A percentile compares a stretch with the other conserved stretches of the same genome.
Evolutionary conservation across 2,113 vertebrate species (phyloP).

Genomic region (Micromys minutus): DNA sequence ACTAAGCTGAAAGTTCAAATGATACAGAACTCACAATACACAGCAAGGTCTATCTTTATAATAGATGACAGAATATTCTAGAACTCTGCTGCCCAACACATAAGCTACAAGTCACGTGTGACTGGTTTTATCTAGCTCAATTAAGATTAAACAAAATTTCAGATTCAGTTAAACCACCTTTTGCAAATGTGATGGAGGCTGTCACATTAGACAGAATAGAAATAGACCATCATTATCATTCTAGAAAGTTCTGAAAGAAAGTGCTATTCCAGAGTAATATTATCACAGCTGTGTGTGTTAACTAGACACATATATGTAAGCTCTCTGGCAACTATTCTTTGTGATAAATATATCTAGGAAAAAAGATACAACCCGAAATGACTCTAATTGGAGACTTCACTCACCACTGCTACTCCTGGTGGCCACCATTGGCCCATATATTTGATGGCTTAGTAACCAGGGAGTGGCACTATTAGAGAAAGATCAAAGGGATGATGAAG

Average conservation of each 20-base stretch:
- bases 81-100: neutral
- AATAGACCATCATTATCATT: neutral
- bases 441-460: neutral
- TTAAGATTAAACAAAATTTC: neutral
- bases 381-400: neutral
- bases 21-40: neutral
- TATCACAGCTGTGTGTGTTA: neutral
- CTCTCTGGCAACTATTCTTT: neutral
- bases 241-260: neutral
- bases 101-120: neutral
- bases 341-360: neutral
- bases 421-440: neutral
- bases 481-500: neutral
- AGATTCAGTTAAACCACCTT: neutral
- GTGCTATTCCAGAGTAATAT: neutral
- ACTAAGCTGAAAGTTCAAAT: neutral
- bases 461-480: neutral
- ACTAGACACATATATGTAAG: neutral
- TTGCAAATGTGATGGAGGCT: neutral
- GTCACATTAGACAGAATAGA: neutral
- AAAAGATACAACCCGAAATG: neutral
- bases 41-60: too few species aligned
- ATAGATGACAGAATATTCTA: neutral
- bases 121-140: slow-evolving; percentile 22
- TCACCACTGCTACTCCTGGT: neutral